Evolutionary conservation across 2,113 vertebrate species (phyloP).

Genomic region (Otolemur garnettii): DNA sequence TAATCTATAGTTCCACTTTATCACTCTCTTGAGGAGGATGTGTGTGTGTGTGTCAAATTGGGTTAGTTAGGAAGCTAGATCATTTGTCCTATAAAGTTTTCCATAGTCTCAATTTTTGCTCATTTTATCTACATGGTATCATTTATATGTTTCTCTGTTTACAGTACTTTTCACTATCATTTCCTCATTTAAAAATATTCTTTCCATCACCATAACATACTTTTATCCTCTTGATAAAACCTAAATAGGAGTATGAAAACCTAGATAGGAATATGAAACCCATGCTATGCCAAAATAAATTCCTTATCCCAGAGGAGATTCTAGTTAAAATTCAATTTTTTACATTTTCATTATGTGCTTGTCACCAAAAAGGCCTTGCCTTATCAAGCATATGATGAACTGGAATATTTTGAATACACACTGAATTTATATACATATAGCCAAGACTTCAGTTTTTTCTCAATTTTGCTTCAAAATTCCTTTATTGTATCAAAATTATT

Average conservation of each 20-base stretch:
- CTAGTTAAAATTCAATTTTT: conserved; percentile 3
- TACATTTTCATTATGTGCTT: neutral
- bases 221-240: neutral
- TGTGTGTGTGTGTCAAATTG: neutral
- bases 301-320: neutral
- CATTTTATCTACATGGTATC: neutral
- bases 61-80: neutral
- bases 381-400: neutral
- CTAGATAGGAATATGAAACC: neutral
- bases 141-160: neutral
- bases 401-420: neutral
- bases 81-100: neutral
- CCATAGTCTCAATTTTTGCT: neutral
- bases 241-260: neutral
- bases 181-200: neutral
- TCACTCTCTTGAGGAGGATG: neutral
- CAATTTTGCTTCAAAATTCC: neutral
- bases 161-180: neutral
- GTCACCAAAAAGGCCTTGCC: neutral
- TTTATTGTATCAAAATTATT: neutral
- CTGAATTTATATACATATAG: neutral
- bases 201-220: neutral
- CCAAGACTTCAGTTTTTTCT: neutral
- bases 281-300: neutral
- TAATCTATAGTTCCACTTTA: neutral